Conservation (phyloP, 2,888 invertebrate genomes). For the Allacma fusca region DNA sequence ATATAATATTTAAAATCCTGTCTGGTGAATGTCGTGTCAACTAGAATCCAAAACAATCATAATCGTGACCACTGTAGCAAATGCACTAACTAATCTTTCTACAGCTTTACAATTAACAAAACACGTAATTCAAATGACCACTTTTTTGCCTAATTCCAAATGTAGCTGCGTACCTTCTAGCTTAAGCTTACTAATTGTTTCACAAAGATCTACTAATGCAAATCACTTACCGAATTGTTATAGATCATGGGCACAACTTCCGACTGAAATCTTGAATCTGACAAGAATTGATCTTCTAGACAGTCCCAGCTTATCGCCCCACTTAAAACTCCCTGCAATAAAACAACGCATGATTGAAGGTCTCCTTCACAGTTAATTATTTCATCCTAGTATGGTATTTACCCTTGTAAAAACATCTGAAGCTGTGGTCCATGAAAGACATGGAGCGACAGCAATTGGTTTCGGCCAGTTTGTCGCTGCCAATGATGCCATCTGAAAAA, state of each 20-base stretch:
- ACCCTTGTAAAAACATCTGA: slow-evolving; percentile 93
- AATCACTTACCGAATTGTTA: slow-evolving; percentile 40
- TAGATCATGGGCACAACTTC: slow-evolving; percentile 68
- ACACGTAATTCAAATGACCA: too few species aligned
- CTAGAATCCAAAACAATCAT: too few species aligned
- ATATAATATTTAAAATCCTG: too few species aligned
- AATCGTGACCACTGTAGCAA: too few species aligned
- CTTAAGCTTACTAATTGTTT: too few species aligned
- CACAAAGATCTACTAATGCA: not conserved
- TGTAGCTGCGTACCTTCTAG: too few species aligned
- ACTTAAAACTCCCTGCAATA: slow-evolving; percentile 88
- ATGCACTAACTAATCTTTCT: too few species aligned
- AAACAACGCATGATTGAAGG: not conserved
- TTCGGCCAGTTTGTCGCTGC: slow-evolving; percentile 96
- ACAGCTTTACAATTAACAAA: too few species aligned
- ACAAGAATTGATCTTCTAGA: slow-evolving; percentile 85
- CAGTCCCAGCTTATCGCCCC: slow-evolving; percentile 93
- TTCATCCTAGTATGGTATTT: slow-evolving; percentile 28
- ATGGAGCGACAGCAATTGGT: slow-evolving; percentile 91
- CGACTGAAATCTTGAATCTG: slow-evolving; percentile 80
- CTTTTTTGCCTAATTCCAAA: too few species aligned
- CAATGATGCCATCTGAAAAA: slow-evolving; percentile 90
- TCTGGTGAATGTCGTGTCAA: too few species aligned
- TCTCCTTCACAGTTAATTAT: too few species aligned
- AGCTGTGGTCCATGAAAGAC: slow-evolving; percentile 97